phyloP scores from a whole-genome alignment of 2,113 vertebrate species.

The Notechis scutatus region DNA sequence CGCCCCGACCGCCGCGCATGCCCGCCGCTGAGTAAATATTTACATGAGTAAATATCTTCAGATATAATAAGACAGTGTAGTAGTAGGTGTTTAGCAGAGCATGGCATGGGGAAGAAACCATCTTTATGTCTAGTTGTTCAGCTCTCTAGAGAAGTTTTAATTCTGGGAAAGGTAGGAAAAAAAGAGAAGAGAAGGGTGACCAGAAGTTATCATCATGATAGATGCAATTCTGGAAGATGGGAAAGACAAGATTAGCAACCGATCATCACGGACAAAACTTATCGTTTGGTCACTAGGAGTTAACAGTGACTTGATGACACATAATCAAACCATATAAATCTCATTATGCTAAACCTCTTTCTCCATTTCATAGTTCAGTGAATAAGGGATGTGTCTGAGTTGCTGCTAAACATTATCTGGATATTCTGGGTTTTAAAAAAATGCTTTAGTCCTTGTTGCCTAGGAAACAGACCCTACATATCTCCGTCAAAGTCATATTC shows the following conservation, averaged over 20 bases:
- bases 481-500: background rate
- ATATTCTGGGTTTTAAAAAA: background rate
- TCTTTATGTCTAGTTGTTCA: background rate
- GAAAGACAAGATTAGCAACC: background rate
- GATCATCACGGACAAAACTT: background rate
- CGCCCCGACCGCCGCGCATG: too few species aligned
- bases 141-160: background rate
- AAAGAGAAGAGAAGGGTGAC: background rate
- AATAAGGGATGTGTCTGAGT: background rate
- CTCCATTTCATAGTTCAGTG: background rate
- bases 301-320: background rate
- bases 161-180: background rate
- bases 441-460: background rate
- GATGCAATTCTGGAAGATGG: background rate
- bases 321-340: background rate
- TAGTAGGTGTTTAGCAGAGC: background rate
- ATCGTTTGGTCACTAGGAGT: background rate
- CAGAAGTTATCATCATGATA: background rate
- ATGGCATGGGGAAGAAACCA: background rate
- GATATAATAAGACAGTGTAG: background rate
- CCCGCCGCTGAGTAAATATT: too few species aligned
- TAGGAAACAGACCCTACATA: background rate
- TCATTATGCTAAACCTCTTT: background rate
- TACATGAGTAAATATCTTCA: background rate
- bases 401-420: background rate